Evolutionary conservation across 35 echinoderm and acorn worm species (phyloP).

Genomic region (Chiridota heheva): DNA sequence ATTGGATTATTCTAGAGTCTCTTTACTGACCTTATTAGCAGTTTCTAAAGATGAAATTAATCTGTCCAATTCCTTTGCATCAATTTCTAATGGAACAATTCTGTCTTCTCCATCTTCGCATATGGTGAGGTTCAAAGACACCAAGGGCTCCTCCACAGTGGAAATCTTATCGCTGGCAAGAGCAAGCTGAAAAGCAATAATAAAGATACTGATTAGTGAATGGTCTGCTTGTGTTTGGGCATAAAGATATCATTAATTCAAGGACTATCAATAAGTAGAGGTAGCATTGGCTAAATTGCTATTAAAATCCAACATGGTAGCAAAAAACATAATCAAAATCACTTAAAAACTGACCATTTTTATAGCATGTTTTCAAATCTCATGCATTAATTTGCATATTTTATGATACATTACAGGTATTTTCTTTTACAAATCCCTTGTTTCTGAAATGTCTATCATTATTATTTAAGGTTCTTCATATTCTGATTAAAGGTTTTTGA

Average conservation of each 20-base stretch:
- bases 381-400: too few species aligned
- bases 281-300: not conserved
- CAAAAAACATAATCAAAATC: not conserved
- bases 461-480: too few species aligned
- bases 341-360: not conserved
- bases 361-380: too few species aligned
- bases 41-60: constrained; percentile 44
- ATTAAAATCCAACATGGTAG: not conserved
- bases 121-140: constrained; percentile 16
- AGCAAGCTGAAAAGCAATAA: constrained; percentile 17
- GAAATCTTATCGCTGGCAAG: constrained; percentile 41
- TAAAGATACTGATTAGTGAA: not conserved
- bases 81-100: constrained; percentile 38
- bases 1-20: too few species aligned
- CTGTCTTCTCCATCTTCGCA: constrained; percentile 21
- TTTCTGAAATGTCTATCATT: too few species aligned
- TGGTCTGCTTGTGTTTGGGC: not conserved
- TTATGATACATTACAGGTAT: too few species aligned
- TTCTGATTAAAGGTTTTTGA: too few species aligned
- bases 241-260: not conserved
- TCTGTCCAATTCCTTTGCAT: constrained; percentile 11
- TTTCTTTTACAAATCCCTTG: too few species aligned
- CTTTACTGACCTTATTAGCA: constrained; percentile 51
- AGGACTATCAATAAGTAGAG: not conserved
- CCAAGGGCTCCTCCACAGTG: constrained; percentile 33